These are phyloP conservation scores for Rhinatrema bivittatum DNA, from an alignment of 2,797 vertebrate species.

Conservation along the genomic window DNA sequence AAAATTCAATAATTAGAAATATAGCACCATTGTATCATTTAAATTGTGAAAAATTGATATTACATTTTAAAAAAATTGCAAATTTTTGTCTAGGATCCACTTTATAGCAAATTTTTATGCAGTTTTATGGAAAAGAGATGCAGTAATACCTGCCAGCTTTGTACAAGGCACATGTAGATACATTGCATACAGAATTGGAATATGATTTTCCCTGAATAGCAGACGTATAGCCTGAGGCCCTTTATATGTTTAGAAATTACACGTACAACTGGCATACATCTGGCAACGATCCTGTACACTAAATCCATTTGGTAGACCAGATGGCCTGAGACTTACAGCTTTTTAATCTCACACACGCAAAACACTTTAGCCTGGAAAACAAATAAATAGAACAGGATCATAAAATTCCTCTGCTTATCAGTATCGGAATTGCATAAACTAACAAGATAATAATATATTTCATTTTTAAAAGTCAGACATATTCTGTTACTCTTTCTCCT, in stretches of 20 bases:
- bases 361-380: slow-evolving; percentile 60
- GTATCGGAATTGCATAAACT: slow-evolving; percentile 16
- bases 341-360: slow-evolving; percentile 71
- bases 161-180: too few species aligned
- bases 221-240: slow-evolving; percentile 56
- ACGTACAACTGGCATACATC: slow-evolving; percentile 72
- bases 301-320: slow-evolving; percentile 72
- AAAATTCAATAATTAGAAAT: too few species aligned
- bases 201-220: slow-evolving; percentile 48
- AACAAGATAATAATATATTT: slow-evolving; percentile 15
- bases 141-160: too few species aligned
- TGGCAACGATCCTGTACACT: slow-evolving; percentile 62
- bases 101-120: too few species aligned
- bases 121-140: too few species aligned
- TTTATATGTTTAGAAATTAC: slow-evolving; percentile 75
- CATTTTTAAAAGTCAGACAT: too few species aligned
- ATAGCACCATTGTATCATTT: too few species aligned
- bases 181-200: too few species aligned
- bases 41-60: too few species aligned
- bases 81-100: too few species aligned
- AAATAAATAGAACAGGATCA: slow-evolving; percentile 51
- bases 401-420: slow-evolving; percentile 25
- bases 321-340: slow-evolving; percentile 76
- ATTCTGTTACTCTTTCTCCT: too few species aligned
- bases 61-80: too few species aligned